Evolutionary conservation across 1,140 invertebrate genomes (phyloP), one percentile per base, ranked within the genome.

Genomic region (Mylabris phalerata): DNA sequence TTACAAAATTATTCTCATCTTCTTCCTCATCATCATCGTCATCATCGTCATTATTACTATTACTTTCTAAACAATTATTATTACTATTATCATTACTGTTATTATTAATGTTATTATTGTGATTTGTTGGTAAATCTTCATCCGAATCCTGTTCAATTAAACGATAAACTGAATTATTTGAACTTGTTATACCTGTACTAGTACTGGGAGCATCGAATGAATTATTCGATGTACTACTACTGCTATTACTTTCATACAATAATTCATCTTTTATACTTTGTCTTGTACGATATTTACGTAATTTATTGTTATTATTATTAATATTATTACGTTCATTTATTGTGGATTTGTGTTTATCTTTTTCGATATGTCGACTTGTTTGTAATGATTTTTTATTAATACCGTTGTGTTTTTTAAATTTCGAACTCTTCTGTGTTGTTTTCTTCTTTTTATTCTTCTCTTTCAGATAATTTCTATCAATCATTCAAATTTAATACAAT

Each of bases 111-210:
- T 42, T n/a, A 50, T 55, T 64, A 71, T 46, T 70, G 69, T 61
- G 67, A 72, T 48, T 52, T 26, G 56, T 27, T 13, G 62, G 50
- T 40, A 50, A 74, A 59, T 81, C 80, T 55, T 82, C 79, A 46
- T 82, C 80, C 0, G 80, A 82, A 66, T 81, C 79, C 10, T 79
- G 77, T 60, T 82, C 79, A 3, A 78, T 75, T 61, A 82, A 76
- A 47, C 79, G 69, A 61, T 79, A 81, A 38, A 81, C 59, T n/a
- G 75, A 70, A 43, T 75, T 73, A 62, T 73, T 75, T 42, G 70
- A 68, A 56, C 57, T 69, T 24, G 71, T 74, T 43, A 73, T 76
- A 72, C 80, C 80, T 64, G 79, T 79, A 65, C 80, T 82, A 41
- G 79, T 82, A 64, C 80, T 82, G 4, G 80, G 80, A 59, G 77